phyloP scores from a whole-genome alignment of 92 coral and sea anemone genomes.

The Bergia puertoricense region DNA sequence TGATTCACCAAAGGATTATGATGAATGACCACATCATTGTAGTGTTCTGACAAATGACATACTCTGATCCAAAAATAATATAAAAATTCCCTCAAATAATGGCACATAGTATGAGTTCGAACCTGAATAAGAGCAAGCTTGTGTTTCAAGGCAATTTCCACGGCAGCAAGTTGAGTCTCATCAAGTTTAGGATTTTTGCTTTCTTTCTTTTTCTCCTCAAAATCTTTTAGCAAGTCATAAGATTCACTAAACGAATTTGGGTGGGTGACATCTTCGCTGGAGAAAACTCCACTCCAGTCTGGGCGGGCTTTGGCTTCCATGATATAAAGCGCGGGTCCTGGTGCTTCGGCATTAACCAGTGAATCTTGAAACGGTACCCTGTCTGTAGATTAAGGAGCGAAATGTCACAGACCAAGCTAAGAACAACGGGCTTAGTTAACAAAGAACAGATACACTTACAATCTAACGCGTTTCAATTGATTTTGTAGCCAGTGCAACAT shows the following conservation, averaged over 20 bases:
- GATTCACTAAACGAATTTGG: neutral
- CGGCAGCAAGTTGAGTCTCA: slow-evolving; percentile 32
- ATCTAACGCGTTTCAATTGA: no score
- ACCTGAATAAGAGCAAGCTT: slow-evolving; percentile 38
- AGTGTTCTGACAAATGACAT: no score
- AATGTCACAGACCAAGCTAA: neutral
- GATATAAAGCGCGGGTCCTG: slow-evolving; percentile 9
- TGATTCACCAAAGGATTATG: no score
- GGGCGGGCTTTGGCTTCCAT: neutral
- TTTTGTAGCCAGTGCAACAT: no score
- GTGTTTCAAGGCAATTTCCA: slow-evolving; percentile 28
- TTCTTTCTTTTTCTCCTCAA: neutral
- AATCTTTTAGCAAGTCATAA: slow-evolving; percentile 13
- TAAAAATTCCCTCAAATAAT: no score
- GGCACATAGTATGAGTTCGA: no score
- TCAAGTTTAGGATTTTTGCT: neutral
- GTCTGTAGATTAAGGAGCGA: neutral
- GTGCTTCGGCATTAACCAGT: neutral
- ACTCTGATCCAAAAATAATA: neutral
- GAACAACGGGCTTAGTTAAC: neutral
- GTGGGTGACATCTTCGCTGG: neutral
- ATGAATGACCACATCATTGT: no score
- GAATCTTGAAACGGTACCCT: no score
- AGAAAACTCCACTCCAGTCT: slow-evolving; percentile 33
- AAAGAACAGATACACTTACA: no score